A percentile compares a stretch with the other conserved stretches of the same genome.
These are phyloP conservation scores for Ditylenchus dipsaci DNA, from an alignment of 1,140 invertebrate species.

Conservation along the genomic window DNA sequence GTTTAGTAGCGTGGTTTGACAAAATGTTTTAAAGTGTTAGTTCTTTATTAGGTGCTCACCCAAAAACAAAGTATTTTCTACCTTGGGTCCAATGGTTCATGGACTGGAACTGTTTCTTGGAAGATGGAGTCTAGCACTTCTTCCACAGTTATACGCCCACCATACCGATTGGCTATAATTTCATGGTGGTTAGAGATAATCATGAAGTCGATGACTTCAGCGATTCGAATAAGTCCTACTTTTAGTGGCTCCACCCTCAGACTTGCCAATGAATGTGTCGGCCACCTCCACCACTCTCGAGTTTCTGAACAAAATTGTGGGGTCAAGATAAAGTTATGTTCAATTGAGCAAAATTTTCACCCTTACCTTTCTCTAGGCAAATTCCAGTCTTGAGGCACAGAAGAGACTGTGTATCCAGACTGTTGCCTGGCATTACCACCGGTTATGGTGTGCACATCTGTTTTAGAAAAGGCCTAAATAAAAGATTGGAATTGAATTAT, in stretches of 20 bases:
- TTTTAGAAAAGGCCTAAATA: slow-evolving; percentile 37
- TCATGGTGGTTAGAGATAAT: slow-evolving; percentile 1
- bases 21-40: no score
- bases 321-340: slow-evolving; percentile 6
- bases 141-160: slow-evolving; percentile 75
- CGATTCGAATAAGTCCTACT: slow-evolving; percentile 1
- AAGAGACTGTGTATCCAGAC: slow-evolving; percentile 56
- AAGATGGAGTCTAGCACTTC: slow-evolving; percentile 81
- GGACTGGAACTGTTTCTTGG: slow-evolving; percentile 39
- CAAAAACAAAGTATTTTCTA: no score
- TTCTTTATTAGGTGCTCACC: no score
- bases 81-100: slow-evolving; percentile 42
- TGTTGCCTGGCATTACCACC: slow-evolving; percentile 10
- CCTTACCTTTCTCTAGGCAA: slow-evolving; percentile 26
- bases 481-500: slow-evolving; percentile 3
- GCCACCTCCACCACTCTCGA: slow-evolving; percentile 54
- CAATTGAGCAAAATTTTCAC: not conserved
- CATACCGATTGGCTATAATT: slow-evolving; percentile 35
- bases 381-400: slow-evolving; percentile 50
- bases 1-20: no score
- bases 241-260: slow-evolving; percentile 7
- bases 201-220: no score
- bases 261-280: slow-evolving; percentile 51
- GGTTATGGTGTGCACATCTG: slow-evolving; percentile 29
- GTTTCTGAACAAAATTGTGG: slow-evolving; percentile 9